Percentiles rank a stretch among this genome's conserved stretches.
phyloP scores from a whole-genome alignment of 2,113 vertebrate species.

The Ascaphus truei region DNA sequence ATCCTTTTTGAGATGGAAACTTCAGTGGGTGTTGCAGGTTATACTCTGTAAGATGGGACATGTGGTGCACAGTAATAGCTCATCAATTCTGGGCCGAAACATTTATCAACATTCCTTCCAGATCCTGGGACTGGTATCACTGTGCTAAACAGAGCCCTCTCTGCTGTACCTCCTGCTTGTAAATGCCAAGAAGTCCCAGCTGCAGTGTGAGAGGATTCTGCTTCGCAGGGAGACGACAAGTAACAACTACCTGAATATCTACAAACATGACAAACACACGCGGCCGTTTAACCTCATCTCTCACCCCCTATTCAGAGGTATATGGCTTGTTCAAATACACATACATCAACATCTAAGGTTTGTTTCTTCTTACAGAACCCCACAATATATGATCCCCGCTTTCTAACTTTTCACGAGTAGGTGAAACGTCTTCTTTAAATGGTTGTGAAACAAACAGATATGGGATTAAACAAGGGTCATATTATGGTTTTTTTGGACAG shows the following conservation, averaged over 20 bases:
- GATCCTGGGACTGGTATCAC: background rate
- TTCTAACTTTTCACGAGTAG: no score
- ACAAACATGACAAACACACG: background rate
- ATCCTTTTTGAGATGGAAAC: background rate
- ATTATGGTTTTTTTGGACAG: no score
- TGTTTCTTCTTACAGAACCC: no score
- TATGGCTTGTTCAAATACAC: no score
- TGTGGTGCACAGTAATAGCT: conserved; percentile 11
- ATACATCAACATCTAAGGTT: no score
- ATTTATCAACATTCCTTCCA: conserved; percentile 20
- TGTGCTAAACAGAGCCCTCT: background rate
- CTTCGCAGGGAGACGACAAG: background rate
- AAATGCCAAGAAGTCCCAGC: background rate
- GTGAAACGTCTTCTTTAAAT: no score
- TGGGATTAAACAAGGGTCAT: no score
- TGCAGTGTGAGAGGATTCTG: background rate
- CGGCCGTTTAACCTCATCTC: background rate
- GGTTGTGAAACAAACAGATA: no score
- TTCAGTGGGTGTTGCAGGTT: conserved; percentile 4
- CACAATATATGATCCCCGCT: no score
- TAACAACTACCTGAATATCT: background rate
- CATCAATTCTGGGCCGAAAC: conserved; percentile 4
- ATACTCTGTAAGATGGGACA: background rate
- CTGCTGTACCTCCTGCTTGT: background rate
- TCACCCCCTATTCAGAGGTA: no score